Evolutionary conservation across 2,113 vertebrate species (phyloP).

Genomic region (Peromyscus maniculatus): DNA sequence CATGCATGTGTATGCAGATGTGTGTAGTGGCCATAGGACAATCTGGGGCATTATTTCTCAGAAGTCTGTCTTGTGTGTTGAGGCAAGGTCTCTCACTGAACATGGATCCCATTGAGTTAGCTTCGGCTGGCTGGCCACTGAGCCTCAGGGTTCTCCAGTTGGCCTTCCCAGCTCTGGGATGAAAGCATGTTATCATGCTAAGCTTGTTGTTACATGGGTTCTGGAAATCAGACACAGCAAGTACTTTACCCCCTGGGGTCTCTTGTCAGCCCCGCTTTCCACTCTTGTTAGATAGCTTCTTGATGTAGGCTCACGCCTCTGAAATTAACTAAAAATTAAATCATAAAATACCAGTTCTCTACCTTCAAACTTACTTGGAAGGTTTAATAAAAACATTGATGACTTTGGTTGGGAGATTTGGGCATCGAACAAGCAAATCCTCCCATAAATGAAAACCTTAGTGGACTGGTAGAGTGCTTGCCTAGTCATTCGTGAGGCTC

Average conservation of each 20-base stretch:
- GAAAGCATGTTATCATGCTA: neutral
- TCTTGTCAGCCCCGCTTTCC: neutral
- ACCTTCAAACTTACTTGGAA: neutral
- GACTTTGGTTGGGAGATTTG: neutral
- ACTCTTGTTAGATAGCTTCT: neutral
- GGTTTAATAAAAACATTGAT: neutral
- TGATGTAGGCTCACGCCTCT: neutral
- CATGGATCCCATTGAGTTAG: neutral
- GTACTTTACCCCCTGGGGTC: neutral
- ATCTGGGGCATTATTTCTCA: neutral
- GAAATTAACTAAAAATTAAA: neutral
- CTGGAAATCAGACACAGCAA: neutral
- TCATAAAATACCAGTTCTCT: neutral
- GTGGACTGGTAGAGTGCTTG: too few relatives aligned
- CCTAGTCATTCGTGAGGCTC: neutral
- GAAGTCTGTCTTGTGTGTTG: neutral
- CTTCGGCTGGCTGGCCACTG: neutral
- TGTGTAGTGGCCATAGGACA: neutral
- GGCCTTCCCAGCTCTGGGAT: neutral
- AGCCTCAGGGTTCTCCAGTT: too few relatives aligned
- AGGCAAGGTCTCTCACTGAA: neutral
- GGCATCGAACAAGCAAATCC: neutral
- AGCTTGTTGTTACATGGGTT: neutral
- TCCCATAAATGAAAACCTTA: slow-evolving; percentile 8
- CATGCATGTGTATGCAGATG: neutral